Evolutionary conservation across 1,140 invertebrate species (phyloP).

Genomic region (Muscidifurax raptorellus): DNA sequence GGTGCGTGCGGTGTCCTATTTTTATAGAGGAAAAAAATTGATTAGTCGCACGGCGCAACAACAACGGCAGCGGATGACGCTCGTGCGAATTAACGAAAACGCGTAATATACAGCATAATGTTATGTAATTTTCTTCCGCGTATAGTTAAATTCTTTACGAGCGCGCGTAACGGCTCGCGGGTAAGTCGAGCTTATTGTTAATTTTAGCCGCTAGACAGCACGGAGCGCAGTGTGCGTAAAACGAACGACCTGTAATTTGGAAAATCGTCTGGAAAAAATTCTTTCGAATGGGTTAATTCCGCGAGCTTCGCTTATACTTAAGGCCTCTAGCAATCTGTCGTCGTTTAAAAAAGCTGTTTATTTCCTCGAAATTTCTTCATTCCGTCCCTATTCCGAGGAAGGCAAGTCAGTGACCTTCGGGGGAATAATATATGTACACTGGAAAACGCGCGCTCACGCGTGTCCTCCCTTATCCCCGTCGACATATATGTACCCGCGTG

Average conservation of each 20-base stretch:
- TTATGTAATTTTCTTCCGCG: conserved; percentile 36
- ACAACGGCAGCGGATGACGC: background rate
- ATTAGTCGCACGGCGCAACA: background rate
- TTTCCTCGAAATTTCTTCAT: conserved; percentile 1
- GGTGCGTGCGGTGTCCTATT: too few relatives aligned
- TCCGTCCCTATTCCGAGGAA: background rate
- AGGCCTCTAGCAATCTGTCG: background rate
- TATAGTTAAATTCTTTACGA: conserved; percentile 30
- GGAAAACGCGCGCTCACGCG: conserved; percentile 24
- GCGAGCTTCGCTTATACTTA: background rate
- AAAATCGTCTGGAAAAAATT: conserved; percentile 32
- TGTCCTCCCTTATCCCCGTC: background rate
- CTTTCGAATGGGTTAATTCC: conserved; percentile 32
- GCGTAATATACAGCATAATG: background rate
- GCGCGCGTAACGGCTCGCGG: conserved; percentile 4
- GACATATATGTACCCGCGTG: background rate
- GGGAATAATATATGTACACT: background rate
- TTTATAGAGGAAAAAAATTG: background rate
- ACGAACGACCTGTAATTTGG: conserved; percentile 31
- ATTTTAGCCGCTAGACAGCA: conserved; percentile 26
- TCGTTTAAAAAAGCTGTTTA: background rate
- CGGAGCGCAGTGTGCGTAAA: background rate
- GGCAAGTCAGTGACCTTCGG: background rate
- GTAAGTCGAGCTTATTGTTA: conserved; percentile 18
- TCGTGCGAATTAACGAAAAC: conserved; percentile 11